phyloP scores from a whole-genome alignment of 2,888 invertebrate species.

The Brenthis daphne region DNA sequence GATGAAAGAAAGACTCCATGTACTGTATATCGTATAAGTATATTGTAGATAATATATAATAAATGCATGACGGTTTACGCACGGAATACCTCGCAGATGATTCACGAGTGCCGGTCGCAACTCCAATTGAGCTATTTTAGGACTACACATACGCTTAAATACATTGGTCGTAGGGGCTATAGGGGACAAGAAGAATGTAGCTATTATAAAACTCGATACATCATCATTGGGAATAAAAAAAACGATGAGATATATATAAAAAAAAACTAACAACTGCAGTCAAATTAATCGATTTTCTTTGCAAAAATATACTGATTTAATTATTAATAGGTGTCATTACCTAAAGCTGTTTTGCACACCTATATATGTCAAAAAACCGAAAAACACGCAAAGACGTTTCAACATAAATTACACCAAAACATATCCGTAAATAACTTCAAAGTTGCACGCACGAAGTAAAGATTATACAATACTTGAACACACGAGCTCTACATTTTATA shows the following conservation, averaged over 20 bases:
- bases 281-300: no score
- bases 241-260: neutral
- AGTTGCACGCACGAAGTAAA: no score
- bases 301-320: no score
- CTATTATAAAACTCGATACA: neutral
- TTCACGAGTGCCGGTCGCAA: constrained; percentile 36
- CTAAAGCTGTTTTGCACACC: no score
- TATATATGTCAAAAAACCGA: no score
- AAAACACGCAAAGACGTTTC: no score
- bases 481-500: no score
- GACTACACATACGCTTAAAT: constrained; percentile 32
- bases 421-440: no score
- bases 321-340: no score
- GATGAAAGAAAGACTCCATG: neutral
- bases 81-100: constrained; percentile 35
- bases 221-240: neutral
- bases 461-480: no score
- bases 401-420: no score
- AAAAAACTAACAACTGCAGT: no score
- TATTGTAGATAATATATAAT: constrained; percentile 2
- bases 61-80: constrained; percentile 28
- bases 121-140: constrained; percentile 42
- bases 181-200: neutral
- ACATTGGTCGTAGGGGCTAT: constrained; percentile 2
- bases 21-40: neutral